A percentile compares a stretch with the other conserved stretches of the same genome.
Conservation (phyloP, 2,797 vertebrate genomes). For the Bradypodion pumilum region DNA sequence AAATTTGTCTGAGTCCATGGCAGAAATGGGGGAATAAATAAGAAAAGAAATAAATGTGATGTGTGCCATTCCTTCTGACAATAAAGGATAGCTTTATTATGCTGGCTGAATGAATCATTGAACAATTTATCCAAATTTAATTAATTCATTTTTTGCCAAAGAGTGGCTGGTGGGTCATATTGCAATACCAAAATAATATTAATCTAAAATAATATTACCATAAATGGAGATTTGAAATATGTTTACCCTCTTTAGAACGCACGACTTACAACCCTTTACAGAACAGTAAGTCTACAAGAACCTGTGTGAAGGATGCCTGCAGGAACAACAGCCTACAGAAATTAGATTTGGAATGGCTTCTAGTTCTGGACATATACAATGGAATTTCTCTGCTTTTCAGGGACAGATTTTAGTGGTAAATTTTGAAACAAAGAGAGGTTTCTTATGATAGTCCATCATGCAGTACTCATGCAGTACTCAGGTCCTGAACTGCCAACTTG, state of each 20-base stretch:
- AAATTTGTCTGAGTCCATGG: neutral
- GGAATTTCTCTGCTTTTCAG: too few species aligned
- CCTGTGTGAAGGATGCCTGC: neutral
- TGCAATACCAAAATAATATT: neutral
- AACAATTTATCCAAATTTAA: neutral
- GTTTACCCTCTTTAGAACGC: neutral
- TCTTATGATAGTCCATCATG: too few species aligned
- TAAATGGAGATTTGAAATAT: neutral
- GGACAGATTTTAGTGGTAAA: too few species aligned
- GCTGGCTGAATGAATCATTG: too few species aligned
- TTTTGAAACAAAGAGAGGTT: too few species aligned
- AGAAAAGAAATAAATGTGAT: neutral
- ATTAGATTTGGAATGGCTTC: too few species aligned
- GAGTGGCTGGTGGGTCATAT: neutral
- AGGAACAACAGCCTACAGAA: too few species aligned
- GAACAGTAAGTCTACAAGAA: neutral
- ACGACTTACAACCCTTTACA: neutral
- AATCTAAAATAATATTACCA: neutral
- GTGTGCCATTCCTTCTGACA: neutral
- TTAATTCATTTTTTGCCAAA: neutral
- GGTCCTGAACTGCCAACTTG: too few species aligned
- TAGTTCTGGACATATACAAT: too few species aligned
- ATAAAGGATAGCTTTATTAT: neutral
- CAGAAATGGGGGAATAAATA: neutral
- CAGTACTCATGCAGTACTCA: too few species aligned